Evolutionary conservation across 2,113 vertebrate species (phyloP).

Genomic region (Prolemur simus): DNA sequence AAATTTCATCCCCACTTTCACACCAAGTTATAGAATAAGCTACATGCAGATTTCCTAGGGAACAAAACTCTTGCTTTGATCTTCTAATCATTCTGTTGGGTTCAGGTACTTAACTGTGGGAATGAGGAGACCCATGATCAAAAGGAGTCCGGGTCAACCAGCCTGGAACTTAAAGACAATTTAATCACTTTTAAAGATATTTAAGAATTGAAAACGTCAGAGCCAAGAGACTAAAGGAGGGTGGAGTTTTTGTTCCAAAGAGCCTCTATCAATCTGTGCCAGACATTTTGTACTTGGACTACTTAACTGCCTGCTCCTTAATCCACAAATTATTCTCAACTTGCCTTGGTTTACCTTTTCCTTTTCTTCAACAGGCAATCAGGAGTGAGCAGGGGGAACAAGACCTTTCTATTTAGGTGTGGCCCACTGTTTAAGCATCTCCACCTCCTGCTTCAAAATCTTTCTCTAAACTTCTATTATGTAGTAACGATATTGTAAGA

Average conservation of each 20-base stretch:
- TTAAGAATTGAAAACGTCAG: conserved; percentile 9
- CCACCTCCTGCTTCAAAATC: conserved; percentile 13
- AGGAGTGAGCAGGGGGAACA: not conserved
- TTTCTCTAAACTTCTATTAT: not conserved
- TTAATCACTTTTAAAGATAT: not conserved
- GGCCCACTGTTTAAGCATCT: not conserved
- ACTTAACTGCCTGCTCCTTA: not conserved
- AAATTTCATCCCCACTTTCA: not conserved
- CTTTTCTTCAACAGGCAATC: not conserved
- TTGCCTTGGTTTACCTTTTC: not conserved
- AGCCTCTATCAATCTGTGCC: not conserved
- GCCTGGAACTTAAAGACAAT: not conserved
- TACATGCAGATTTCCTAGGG: not conserved
- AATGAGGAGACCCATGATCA: not conserved
- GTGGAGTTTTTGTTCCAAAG: not conserved
- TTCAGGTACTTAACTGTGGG: not conserved
- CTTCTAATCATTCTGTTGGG: not conserved
- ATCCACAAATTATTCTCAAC: not conserved
- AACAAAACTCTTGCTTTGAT: not conserved
- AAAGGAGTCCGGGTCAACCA: not conserved
- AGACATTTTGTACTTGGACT: not conserved
- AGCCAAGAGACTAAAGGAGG: not conserved
- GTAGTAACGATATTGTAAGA: conserved; percentile 7
- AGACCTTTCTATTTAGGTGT: not conserved
- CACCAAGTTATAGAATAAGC: not conserved